Evolutionary conservation across 2,797 vertebrate genomes (phyloP), one percentile per base, ranked within the genome.

Genomic region (Tragelaphus eurycerus): DNA sequence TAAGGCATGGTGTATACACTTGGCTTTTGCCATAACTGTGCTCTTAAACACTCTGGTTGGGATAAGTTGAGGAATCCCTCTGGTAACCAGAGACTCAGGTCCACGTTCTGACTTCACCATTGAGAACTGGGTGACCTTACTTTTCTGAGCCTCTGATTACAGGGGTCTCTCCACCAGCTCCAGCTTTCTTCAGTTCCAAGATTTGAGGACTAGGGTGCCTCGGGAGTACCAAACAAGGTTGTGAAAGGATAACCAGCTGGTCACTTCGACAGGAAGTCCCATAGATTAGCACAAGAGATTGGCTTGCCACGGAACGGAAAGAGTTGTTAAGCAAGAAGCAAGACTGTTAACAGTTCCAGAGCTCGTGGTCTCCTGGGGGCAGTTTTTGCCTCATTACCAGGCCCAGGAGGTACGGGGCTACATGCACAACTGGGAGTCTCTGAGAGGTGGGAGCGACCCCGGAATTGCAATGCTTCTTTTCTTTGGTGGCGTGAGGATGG

Each of bases 251-350:
- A 31, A 1, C 38, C 59, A 57, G 89, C 60, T 74, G 85, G 74
- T 88, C 57, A 0, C 89, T 92, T 81, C 46, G 78, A 97, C 98
- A 98, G 98, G 98, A 98, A 99, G 95, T 0, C 67, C 60, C 81
- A 38, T 0, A 97, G 97, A 97, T 98, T 4, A 23, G 31, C 46
- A 60, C 93, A 64, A 97, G 96, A 97, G 96, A 98, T 60, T 95
- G 34, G 86, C 74, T 59, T 0, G 90, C 82, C 23, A 34, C 0
- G 84, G 27, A 97, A 0, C 98, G 97, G 98, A 98, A 99, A 97
- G 96, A 7, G 0, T 59, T 95, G 96, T 99, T 98, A 97, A 43
- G 98, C 52, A 99, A 99, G 97, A 97, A 94, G 84, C 59, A 4
- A 81, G 89, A 64, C 67, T 71, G n/a, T 96, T 96, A 86, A 90